Evolutionary conservation across 2,888 invertebrate genomes (phyloP).

Genomic region (Dicyrtoma fusca): DNA sequence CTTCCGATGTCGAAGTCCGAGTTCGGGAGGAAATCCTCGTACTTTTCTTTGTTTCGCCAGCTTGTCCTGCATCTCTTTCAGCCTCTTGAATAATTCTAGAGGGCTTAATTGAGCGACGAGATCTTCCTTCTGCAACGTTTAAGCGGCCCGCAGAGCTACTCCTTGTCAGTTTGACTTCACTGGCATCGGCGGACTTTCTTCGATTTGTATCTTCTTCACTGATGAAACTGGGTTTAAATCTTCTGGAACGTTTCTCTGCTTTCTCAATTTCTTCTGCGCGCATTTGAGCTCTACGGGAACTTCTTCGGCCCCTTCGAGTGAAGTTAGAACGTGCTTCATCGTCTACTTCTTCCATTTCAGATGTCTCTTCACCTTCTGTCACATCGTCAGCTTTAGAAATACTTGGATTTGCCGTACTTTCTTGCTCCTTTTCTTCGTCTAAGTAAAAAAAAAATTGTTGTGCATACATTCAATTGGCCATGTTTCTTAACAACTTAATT

Average conservation of each 20-base stretch:
- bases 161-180: neutral
- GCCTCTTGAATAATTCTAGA: neutral
- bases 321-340: too few relatives aligned
- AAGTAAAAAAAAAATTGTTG: too few relatives aligned
- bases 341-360: too few relatives aligned
- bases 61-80: neutral
- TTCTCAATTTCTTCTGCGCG: too few relatives aligned
- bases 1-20: conserved; percentile 15
- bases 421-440: neutral
- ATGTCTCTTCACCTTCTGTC: too few relatives aligned
- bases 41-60: neutral
- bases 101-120: conserved; percentile 13
- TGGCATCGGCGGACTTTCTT: neutral
- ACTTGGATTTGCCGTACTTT: neutral
- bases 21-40: neutral
- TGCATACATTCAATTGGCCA: too few relatives aligned
- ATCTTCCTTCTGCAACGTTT: conserved; percentile 2
- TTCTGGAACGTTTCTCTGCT: too few relatives aligned
- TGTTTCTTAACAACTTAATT: too few relatives aligned
- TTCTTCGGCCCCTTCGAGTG: too few relatives aligned
- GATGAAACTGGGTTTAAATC: too few relatives aligned
- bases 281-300: too few relatives aligned
- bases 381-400: neutral
- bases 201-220: neutral
- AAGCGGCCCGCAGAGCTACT: neutral